Evolutionary conservation across 2,797 vertebrate genomes (phyloP).

Genomic region (Acrossocheilus fasciatus): DNA sequence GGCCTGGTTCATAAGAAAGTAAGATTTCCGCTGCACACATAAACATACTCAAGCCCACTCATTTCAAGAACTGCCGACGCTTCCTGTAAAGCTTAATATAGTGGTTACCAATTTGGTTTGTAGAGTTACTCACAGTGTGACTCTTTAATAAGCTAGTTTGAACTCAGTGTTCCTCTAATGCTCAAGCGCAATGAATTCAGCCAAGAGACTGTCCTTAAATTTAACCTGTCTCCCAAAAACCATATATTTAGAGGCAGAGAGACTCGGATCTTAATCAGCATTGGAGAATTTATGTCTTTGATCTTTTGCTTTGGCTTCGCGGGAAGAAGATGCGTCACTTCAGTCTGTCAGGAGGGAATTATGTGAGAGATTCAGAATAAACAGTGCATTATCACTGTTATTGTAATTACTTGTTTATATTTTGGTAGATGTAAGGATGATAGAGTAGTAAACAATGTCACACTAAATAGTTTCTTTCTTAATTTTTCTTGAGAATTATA

Average conservation of each 20-base stretch:
- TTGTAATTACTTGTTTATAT: neutral
- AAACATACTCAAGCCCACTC: neutral
- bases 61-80: neutral
- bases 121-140: no score
- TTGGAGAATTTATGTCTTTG: neutral
- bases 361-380: no score
- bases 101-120: neutral
- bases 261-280: neutral
- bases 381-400: no score
- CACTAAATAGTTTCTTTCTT: neutral
- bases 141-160: neutral
- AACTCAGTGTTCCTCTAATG: neutral
- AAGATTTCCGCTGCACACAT: neutral
- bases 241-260: neutral
- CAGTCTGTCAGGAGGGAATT: no score
- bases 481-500: neutral
- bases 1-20: neutral
- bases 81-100: neutral
- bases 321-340: neutral
- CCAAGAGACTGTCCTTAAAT: slow-evolving; percentile 9
- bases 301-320: neutral
- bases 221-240: neutral
- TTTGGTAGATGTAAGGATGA: neutral
- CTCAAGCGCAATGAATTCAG: neutral
- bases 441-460: neutral